Evolutionary conservation across 92 coral and sea anemone genomes (phyloP), one percentile per base, ranked within the genome.

Genomic region (Siderastrea siderea): DNA sequence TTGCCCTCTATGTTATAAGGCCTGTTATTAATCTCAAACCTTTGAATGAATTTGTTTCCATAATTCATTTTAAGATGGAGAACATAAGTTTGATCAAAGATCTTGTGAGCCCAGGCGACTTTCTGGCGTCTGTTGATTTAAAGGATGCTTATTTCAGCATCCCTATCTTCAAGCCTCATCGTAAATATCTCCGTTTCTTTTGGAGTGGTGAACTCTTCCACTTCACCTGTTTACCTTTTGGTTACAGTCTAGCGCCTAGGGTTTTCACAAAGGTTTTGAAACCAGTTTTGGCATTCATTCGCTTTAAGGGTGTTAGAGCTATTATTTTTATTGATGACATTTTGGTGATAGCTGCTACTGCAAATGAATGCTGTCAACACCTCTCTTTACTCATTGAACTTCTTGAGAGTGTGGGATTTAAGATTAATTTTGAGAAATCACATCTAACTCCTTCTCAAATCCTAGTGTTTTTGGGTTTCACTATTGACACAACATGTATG

Each of bases 71-170:
- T 52, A 69, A 69, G 46, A 69, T 69, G 74, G 74, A 69, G 9
- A 69, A 76, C 82, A 59, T 58, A 73, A 64, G 78, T n/a, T 74
- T 63, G 79, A 87, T 78, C 58, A 13, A 67, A 81, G 53, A 77
- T 86, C 11, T 50, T 17, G 4, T 90, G 43, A 44, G 55, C 62
- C 83, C 70, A 43, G 94, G 94, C 72, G 96, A 87, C 48, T 63
- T 15, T 75, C 71, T 93, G 88, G 92, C 55, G 6, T 77, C 92
- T 0, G 2, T 93, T 53, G 96, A 93, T 71, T 76, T 93, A 16
- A 87, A 87, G 74, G 94, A 93, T 83, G 94, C 94, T 55, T 93
- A 91, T 87, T 91, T 93, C 80, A 77, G 90, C 68, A 49, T 87
- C 11, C 94, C 96, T 7, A 91, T 93, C 66, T 87, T 67, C 83